Conservation (phyloP, 2,797 vertebrate genomes). For the Mormyrops attenuatus region DNA sequence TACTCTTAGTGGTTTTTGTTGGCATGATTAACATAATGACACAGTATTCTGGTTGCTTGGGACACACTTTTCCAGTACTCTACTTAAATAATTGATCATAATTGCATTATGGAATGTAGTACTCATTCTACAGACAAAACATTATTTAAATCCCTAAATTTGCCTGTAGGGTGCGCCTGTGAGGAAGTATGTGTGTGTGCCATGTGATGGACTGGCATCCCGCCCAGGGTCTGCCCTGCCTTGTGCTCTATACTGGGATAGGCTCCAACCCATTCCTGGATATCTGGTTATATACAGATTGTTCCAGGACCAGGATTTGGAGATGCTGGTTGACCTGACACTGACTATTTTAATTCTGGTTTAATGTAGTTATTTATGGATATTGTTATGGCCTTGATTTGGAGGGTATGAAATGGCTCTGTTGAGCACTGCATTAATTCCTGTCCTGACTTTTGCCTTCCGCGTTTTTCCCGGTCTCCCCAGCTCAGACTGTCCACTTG, state of each 20-base stretch:
- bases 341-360: neutral
- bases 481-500: neutral
- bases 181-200: neutral
- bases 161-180: neutral
- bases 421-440: neutral
- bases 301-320: neutral
- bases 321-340: neutral
- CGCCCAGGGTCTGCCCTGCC: neutral
- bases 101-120: neutral
- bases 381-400: neutral
- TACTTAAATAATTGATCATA: neutral
- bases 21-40: neutral
- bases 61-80: neutral
- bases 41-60: neutral
- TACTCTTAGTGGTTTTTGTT: neutral
- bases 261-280: neutral
- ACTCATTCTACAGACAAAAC: neutral
- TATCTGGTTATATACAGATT: neutral
- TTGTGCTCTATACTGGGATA: neutral
- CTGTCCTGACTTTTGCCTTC: neutral
- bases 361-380: neutral
- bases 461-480: neutral
- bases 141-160: neutral
- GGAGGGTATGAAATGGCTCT: neutral
- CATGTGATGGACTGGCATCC: neutral